Conservation (phyloP, 2,113 vertebrate genomes). For the Piaya cayana region DNA sequence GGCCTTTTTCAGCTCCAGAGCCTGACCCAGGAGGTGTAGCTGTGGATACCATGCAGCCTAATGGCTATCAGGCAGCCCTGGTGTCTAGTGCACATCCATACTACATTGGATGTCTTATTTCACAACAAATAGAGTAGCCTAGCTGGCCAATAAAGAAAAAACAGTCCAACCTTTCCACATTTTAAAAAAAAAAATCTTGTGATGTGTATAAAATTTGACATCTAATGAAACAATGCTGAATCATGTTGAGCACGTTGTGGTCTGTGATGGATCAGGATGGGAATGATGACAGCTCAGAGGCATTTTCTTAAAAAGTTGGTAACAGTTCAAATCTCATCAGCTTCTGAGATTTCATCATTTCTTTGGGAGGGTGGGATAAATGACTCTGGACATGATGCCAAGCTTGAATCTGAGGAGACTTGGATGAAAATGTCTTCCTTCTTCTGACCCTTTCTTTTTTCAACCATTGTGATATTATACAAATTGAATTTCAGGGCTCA, state of each 20-base stretch:
- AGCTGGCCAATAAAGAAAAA: not conserved
- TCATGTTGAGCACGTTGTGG: not conserved
- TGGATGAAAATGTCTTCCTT: conserved; percentile 12
- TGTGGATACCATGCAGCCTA: not conserved
- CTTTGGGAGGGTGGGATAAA: conserved; percentile 37
- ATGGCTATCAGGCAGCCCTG: not conserved
- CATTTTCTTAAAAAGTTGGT: conserved; percentile 11
- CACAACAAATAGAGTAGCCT: not conserved
- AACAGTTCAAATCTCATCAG: conserved; percentile 36
- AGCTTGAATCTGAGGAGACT: conserved; percentile 1
- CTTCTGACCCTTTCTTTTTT: not conserved
- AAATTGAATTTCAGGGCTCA: conserved; percentile 28
- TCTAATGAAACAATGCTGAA: conserved; percentile 34
- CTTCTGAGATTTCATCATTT: conserved; percentile 45
- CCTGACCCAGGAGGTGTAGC: not conserved
- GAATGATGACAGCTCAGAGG: conserved; percentile 28
- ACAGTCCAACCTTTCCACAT: not conserved
- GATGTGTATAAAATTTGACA: not conserved
- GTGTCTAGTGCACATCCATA: accelerated
- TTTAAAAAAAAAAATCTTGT: not conserved
- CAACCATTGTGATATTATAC: not conserved
- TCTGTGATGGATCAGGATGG: not conserved
- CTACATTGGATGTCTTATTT: not conserved
- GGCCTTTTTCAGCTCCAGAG: not conserved
- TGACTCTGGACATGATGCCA: conserved; percentile 5